Conservation (phyloP, 2,888 invertebrate genomes). For the Tenthredo livida region DNA sequence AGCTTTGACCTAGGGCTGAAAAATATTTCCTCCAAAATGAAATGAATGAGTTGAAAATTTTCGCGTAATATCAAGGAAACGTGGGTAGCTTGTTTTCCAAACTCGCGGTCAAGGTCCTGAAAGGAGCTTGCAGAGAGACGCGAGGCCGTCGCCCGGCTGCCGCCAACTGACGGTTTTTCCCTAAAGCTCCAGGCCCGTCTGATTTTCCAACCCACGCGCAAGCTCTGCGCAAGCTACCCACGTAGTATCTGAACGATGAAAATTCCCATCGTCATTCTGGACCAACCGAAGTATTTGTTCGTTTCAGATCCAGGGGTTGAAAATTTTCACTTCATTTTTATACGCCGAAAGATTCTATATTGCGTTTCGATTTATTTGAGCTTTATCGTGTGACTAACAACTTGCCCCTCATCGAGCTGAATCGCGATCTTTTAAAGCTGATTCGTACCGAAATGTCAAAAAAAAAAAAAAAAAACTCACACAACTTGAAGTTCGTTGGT, state of each 20-base stretch:
- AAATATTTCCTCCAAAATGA: background rate
- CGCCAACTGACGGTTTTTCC: constrained; percentile 69
- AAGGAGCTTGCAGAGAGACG: constrained; percentile 56
- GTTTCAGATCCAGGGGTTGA: constrained; percentile 19
- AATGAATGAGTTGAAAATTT: background rate
- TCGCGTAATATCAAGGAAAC: constrained; percentile 1
- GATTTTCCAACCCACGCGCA: constrained; percentile 68
- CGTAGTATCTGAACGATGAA: constrained; percentile 18
- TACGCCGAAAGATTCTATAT: background rate
- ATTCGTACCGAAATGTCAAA: background rate
- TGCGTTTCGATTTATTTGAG: background rate
- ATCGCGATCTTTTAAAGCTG: background rate
- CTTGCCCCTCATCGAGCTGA: background rate
- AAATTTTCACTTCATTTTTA: background rate
- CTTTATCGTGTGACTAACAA: background rate
- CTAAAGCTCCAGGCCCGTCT: constrained; percentile 59
- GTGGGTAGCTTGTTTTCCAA: constrained; percentile 13
- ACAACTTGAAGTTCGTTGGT: background rate
- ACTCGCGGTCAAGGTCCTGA: background rate
- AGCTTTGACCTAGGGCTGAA: background rate
- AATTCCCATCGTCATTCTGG: constrained; percentile 37
- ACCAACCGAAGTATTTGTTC: constrained; percentile 37
- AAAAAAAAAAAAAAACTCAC: too few relatives aligned
- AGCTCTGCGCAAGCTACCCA: constrained; percentile 61
- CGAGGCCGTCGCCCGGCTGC: constrained; percentile 71